Evolutionary conservation across 2,888 invertebrate species (phyloP).

Genomic region (Automeris io): DNA sequence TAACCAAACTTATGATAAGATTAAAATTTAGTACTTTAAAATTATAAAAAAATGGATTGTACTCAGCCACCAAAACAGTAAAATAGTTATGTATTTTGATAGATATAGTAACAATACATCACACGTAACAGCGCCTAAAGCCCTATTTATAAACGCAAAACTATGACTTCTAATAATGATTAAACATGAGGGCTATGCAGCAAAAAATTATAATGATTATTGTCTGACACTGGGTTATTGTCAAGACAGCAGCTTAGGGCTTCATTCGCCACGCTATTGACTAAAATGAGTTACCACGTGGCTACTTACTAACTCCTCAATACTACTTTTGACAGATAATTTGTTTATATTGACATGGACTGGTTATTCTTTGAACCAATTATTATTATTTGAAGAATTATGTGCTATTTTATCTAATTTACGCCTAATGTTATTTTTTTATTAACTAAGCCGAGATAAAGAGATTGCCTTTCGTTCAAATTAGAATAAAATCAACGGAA

Average conservation of each 20-base stretch:
- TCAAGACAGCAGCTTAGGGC: slow-evolving; percentile 72
- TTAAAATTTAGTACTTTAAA: not conserved
- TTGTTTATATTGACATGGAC: no score
- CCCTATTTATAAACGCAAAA: slow-evolving; percentile 14
- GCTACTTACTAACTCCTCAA: not conserved
- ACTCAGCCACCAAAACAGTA: not conserved
- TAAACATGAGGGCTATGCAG: slow-evolving; percentile 45
- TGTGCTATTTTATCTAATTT: no score
- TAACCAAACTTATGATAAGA: not conserved
- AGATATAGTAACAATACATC: no score
- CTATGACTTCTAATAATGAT: slow-evolving; percentile 29
- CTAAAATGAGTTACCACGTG: slow-evolving; percentile 30
- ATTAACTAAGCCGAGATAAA: no score
- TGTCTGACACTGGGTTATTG: slow-evolving; percentile 78
- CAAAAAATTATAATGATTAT: slow-evolving; percentile 71
- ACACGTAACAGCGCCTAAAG: slow-evolving; percentile 17
- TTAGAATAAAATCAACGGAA: no score
- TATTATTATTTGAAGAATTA: no score
- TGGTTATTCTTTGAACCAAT: no score
- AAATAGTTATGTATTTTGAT: slow-evolving; percentile 1
- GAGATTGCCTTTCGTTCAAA: no score
- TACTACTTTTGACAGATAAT: not conserved
- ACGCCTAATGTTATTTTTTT: no score
- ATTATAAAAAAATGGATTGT: not conserved
- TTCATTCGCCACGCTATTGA: slow-evolving; percentile 52